Evolutionary conservation across 2,888 invertebrate species (phyloP), one percentile per base, ranked within the genome.

Genomic region (Phalangium opilio): DNA sequence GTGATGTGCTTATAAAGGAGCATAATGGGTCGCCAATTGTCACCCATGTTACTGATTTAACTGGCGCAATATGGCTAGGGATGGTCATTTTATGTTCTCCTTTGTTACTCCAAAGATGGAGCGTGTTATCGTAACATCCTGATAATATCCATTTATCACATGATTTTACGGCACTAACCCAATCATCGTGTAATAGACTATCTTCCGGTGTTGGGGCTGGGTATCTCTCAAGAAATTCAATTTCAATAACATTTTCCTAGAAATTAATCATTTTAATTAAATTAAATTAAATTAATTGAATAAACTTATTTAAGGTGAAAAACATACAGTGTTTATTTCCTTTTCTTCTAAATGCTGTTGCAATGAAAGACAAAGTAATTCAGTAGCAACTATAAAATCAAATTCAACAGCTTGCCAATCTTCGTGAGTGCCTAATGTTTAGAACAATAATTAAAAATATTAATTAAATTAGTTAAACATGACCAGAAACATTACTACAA

Each of bases 111-210:
- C 91, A 93, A 50, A 95, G 75, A 60, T 87, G 84, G 38, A 93
- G 69, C 45, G 87, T 84, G 64, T 85, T 83, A 64, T 95, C 95
- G 67, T 93, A 95, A 65, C 89, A 84, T 18, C 93, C 93, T 81
- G 40, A 93, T 65, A 51, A 93, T 83, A 50, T 52, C 81, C 82
- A 84, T 62, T 77, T 76, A 36, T 73, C 75, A 51, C 72, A 69
- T 36, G 77, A 73, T 58, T 81, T 78, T 1, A 91, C 79, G 39
- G 85, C 77, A 17, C 89, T 82, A n/a, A 96, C 89, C 96, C 96
- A 98, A 64, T 98, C 96, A 67, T 95, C 90, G 61, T 95, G 93
- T 64, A 86, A 74, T 55, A 96, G 71, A 63, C 87, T 86, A 64
- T 91, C 84, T 63, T 87, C 79, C 1, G 95, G 93, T 60, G 84